Conservation (phyloP, 1,140 invertebrate genomes). For the Teleogryllus occipitalis region DNA sequence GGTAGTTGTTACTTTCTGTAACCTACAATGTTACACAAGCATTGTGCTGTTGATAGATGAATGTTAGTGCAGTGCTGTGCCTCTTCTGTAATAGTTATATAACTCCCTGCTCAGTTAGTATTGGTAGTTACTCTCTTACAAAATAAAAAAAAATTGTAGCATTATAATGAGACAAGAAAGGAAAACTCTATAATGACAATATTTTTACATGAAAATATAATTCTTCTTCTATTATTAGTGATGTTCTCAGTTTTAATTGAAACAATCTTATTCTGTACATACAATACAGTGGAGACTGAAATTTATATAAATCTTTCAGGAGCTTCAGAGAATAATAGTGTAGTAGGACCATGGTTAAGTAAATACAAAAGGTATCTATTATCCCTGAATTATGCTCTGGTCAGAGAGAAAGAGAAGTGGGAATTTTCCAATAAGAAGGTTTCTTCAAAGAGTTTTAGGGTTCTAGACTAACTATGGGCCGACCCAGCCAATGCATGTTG, state of each 20-base stretch:
- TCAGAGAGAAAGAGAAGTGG: no score
- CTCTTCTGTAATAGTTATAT: neutral
- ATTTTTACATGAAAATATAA: neutral
- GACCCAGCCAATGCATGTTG: neutral
- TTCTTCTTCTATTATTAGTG: neutral
- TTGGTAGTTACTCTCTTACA: conserved; percentile 5
- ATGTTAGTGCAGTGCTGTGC: neutral
- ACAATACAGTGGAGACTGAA: neutral
- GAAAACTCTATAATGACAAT: neutral
- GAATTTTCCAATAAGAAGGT: no score
- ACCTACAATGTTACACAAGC: conserved; percentile 9
- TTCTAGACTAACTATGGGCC: neutral
- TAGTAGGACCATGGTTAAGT: neutral
- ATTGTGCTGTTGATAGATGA: neutral
- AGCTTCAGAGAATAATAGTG: neutral
- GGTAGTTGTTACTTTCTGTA: neutral
- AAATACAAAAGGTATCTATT: neutral
- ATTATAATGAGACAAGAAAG: neutral
- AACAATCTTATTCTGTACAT: neutral
- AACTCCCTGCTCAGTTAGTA: neutral
- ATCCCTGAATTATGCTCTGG: neutral
- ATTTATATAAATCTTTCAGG: neutral
- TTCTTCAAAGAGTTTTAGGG: no score
- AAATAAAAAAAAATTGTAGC: neutral
- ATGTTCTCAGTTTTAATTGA: conserved; percentile 6